A percentile compares a stretch with the other conserved stretches of the same genome.
Conservation (phyloP, 2,797 vertebrate species). For the Echeneis naucrates region DNA sequence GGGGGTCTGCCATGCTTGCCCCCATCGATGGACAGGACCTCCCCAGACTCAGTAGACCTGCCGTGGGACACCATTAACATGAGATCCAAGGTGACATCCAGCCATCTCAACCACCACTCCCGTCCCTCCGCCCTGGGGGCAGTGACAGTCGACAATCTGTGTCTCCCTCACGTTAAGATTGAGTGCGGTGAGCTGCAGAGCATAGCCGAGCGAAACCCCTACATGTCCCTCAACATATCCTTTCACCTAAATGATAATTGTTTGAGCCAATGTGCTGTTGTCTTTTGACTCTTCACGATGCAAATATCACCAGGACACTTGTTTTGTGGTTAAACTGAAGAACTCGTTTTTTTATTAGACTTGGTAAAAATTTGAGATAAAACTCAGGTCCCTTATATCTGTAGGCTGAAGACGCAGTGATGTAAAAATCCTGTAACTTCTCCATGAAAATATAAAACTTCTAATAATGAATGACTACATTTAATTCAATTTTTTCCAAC, state of each 20-base stretch:
- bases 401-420: neutral
- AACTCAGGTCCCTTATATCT: neutral
- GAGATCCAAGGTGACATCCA: conserved; percentile 83
- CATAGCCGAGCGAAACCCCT: conserved; percentile 79
- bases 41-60: conserved; percentile 80
- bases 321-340: neutral
- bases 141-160: conserved; percentile 78
- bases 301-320: neutral
- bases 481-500: neutral
- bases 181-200: conserved; percentile 84
- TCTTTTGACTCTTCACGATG: neutral
- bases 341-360: neutral
- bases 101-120: conserved; percentile 84
- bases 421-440: neutral
- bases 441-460: conserved; percentile 3
- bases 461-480: neutral
- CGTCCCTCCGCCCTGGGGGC: conserved; percentile 73
- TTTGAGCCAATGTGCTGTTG: neutral
- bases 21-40: conserved; percentile 76
- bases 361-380: neutral
- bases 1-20: conserved; percentile 72
- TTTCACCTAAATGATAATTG: conserved; percentile 76
- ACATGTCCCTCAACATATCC: conserved; percentile 92
- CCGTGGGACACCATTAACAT: conserved; percentile 86
- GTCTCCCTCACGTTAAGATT: conserved; percentile 86